Evolutionary conservation across 2,888 invertebrate species (phyloP).

Genomic region (Mimumesa dahlbomi): DNA sequence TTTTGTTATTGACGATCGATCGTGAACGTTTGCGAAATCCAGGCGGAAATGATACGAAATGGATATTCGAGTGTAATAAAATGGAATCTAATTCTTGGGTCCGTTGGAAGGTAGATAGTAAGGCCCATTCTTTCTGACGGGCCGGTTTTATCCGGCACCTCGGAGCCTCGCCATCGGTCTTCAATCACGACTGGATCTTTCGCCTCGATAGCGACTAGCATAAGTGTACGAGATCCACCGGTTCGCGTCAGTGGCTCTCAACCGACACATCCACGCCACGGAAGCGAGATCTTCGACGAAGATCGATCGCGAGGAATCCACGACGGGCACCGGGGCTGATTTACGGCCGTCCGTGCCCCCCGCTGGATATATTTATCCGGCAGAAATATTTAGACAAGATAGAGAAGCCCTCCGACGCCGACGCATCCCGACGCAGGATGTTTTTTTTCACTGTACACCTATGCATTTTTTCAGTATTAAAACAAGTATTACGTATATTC

Average conservation of each 20-base stretch:
- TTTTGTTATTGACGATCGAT: too few relatives aligned
- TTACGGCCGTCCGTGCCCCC: constrained; percentile 34
- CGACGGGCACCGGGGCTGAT: constrained; percentile 33
- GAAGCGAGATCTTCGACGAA: constrained; percentile 41
- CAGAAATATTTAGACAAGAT: constrained; percentile 54
- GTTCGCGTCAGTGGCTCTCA: constrained; percentile 56
- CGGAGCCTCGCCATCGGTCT: constrained; percentile 52
- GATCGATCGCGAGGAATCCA: constrained; percentile 48
- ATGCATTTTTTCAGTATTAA: too few relatives aligned
- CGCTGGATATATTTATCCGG: constrained; percentile 44
- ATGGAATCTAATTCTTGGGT: constrained; percentile 17
- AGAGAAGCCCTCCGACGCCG: background rate
- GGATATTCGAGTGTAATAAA: constrained; percentile 22
- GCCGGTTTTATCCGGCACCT: constrained; percentile 28
- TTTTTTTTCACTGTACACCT: too few relatives aligned
- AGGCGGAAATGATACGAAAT: too few relatives aligned
- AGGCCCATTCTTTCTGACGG: constrained; percentile 13
- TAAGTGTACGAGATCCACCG: constrained; percentile 55
- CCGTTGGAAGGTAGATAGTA: background rate
- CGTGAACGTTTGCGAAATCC: background rate
- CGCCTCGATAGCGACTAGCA: constrained; percentile 61
- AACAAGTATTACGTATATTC: too few relatives aligned
- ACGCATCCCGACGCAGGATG: too few relatives aligned
- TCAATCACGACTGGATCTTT: constrained; percentile 66
- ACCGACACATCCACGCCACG: constrained; percentile 39